phyloP scores from a whole-genome alignment of 2,888 invertebrate species.

The Hipparchia sbordonii region DNA sequence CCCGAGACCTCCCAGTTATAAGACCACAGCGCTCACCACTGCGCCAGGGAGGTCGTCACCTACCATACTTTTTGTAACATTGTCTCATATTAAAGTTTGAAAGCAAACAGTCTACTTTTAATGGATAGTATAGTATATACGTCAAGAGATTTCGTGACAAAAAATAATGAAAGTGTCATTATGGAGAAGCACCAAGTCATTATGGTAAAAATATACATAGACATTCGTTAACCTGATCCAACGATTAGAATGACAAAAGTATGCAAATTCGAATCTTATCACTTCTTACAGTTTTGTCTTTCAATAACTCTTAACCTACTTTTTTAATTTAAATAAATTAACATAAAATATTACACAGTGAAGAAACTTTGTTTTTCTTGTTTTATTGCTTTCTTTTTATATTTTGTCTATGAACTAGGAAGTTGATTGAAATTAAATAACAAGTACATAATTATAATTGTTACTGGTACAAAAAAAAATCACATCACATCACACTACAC shows the following conservation, averaged over 20 bases:
- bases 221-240: constrained; percentile 1
- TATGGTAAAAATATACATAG: background rate
- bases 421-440: too few relatives aligned
- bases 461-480: too few relatives aligned
- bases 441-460: too few relatives aligned
- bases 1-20: too few relatives aligned
- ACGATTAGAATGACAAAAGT: constrained; percentile 10
- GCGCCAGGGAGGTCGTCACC: too few relatives aligned
- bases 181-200: background rate
- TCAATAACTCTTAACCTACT: constrained; percentile 5
- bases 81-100: too few relatives aligned
- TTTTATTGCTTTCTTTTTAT: background rate
- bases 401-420: too few relatives aligned
- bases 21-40: too few relatives aligned
- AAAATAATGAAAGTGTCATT: background rate
- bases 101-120: too few relatives aligned
- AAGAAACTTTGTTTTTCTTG: background rate
- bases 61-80: too few relatives aligned
- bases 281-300: constrained; percentile 10
- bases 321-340: constrained; percentile 2
- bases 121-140: background rate
- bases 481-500: too few relatives aligned
- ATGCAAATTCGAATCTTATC: constrained; percentile 11
- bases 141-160: background rate
- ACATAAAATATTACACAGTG: background rate